phyloP scores from a whole-genome alignment of 2,888 invertebrate species.

The Copidosoma aretas region DNA sequence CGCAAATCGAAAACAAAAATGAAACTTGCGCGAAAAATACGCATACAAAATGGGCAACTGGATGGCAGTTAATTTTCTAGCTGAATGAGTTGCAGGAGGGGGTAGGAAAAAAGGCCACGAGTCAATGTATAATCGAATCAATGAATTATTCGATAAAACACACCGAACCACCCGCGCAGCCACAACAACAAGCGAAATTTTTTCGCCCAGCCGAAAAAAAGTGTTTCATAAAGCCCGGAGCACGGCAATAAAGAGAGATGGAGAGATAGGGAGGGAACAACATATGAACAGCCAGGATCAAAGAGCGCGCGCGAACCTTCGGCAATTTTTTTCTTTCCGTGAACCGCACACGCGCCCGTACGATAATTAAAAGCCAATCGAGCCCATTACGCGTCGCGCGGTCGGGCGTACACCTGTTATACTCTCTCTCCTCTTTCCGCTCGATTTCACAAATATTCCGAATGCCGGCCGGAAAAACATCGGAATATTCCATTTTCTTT shows the following conservation, averaged over 20 bases:
- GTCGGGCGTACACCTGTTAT: conserved; percentile 44
- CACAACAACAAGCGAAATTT: too few relatives aligned
- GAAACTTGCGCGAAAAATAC: too few relatives aligned
- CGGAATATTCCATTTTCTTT: conserved; percentile 37
- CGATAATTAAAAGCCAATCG: conserved; percentile 49
- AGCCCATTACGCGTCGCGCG: conserved; percentile 31
- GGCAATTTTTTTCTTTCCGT: background rate
- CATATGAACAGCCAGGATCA: conserved; percentile 33
- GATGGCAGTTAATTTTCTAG: too few relatives aligned
- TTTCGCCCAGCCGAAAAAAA: too few relatives aligned
- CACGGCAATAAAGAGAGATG: background rate
- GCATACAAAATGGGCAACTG: too few relatives aligned
- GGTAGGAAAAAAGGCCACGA: too few relatives aligned
- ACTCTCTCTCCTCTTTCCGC: conserved; percentile 15
- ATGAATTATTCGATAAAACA: too few relatives aligned
- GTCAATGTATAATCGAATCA: too few relatives aligned
- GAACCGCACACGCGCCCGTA: conserved; percentile 20
- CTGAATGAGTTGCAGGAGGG: too few relatives aligned
- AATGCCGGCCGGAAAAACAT: conserved; percentile 36
- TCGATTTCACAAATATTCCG: conserved; percentile 39
- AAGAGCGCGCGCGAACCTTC: conserved; percentile 31
- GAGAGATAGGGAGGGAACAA: conserved; percentile 8
- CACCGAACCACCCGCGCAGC: too few relatives aligned
- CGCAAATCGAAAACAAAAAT: too few relatives aligned
- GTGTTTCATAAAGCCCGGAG: background rate